Percentiles rank a stretch among this genome's conserved stretches.
Evolutionary conservation across 2,888 invertebrate species (phyloP).

Genomic region (Cerceris rybyensis): DNA sequence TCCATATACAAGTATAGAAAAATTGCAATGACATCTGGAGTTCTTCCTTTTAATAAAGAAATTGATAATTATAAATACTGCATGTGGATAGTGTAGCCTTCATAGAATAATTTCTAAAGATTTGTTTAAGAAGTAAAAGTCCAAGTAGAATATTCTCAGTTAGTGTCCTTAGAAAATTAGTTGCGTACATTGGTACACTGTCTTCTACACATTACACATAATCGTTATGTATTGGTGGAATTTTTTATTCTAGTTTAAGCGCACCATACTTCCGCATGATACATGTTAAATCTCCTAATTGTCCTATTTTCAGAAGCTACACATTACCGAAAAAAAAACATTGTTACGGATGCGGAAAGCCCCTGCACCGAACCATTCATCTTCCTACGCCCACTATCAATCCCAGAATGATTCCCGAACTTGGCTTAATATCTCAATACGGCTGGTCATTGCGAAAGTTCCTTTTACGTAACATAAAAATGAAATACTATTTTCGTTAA

Average conservation of each 20-base stretch:
- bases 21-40: no score
- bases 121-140: neutral
- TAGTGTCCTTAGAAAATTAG: neutral
- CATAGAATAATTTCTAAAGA: neutral
- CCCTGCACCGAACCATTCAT: constrained; percentile 40
- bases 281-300: constrained; percentile 39
- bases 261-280: constrained; percentile 30
- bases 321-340: constrained; percentile 49
- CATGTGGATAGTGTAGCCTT: no score
- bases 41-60: no score
- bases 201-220: neutral
- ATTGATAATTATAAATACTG: no score
- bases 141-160: neutral
- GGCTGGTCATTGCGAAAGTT: constrained; percentile 70
- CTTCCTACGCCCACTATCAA: constrained; percentile 38
- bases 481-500: constrained; percentile 50
- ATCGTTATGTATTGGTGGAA: neutral
- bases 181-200: neutral
- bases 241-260: neutral
- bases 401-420: constrained; percentile 57
- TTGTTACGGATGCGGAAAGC: constrained; percentile 70
- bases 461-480: constrained; percentile 64
- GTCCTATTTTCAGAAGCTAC: constrained; percentile 59
- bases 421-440: constrained; percentile 50
- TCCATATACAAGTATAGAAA: no score